phyloP scores from a whole-genome alignment of 2,113 vertebrate genomes.

The Hyla sarda region DNA sequence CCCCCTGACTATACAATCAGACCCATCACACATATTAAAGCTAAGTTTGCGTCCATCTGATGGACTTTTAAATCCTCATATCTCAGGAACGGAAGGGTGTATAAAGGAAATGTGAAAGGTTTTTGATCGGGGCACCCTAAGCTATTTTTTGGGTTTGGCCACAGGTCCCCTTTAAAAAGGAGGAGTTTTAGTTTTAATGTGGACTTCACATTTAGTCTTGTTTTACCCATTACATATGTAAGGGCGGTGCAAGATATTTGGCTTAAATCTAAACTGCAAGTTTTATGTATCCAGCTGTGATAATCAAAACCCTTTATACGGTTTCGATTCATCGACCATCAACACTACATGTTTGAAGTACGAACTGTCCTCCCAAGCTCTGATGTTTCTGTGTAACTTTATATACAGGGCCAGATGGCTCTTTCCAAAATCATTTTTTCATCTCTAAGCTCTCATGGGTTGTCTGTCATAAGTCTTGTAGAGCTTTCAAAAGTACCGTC shows the following conservation, averaged over 20 bases:
- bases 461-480: neutral
- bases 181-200: neutral
- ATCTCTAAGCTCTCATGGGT: neutral
- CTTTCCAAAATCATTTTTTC: neutral
- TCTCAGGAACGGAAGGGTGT: too few relatives aligned
- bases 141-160: too few relatives aligned
- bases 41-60: too few relatives aligned
- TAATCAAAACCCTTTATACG: neutral
- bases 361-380: neutral
- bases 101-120: too few relatives aligned
- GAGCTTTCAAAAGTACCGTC: neutral
- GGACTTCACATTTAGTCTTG: neutral
- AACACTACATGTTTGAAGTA: neutral
- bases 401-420: neutral
- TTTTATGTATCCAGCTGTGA: neutral
- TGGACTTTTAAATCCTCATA: too few relatives aligned
- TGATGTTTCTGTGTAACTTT: neutral
- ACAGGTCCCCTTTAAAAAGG: too few relatives aligned
- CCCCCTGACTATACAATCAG: too few relatives aligned
- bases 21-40: too few relatives aligned
- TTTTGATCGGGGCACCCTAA: too few relatives aligned
- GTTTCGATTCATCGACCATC: constrained; percentile 12
- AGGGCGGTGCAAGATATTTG: neutral
- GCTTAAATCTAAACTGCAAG: neutral
- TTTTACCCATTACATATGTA: neutral